phyloP scores from a whole-genome alignment of 2,113 vertebrate species.

The Gracilinanus agilis region DNA sequence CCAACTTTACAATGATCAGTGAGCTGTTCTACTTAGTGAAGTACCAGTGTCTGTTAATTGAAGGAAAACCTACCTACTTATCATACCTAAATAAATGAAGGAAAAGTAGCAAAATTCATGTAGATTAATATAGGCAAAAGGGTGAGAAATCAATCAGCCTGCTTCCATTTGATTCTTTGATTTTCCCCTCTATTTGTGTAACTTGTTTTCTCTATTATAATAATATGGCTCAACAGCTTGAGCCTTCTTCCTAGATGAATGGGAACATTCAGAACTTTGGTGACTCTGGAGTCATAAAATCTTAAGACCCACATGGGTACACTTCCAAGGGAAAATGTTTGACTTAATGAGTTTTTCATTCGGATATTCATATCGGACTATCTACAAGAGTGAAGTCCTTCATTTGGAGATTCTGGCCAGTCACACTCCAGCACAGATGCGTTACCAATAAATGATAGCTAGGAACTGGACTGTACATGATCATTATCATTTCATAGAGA shows the following conservation, averaged over 20 bases:
- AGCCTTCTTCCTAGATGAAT: background rate
- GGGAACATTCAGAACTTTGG: background rate
- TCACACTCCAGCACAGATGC: background rate
- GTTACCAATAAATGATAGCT: background rate
- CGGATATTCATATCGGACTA: background rate
- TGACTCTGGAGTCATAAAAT: background rate
- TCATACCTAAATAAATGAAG: background rate
- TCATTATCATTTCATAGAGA: background rate
- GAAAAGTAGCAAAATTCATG: background rate
- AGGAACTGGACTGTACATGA: background rate
- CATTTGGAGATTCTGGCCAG: background rate
- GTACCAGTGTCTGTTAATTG: background rate
- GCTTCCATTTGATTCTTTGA: background rate
- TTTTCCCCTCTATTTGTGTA: background rate
- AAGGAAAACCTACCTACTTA: background rate
- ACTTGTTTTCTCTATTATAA: background rate
- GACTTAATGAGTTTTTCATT: background rate
- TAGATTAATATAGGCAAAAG: background rate
- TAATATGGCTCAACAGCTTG: background rate
- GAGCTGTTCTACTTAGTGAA: background rate
- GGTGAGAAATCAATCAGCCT: background rate
- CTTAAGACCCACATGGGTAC: background rate
- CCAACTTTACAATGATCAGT: background rate
- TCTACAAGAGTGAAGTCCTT: background rate
- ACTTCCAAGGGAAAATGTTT: background rate